Evolutionary conservation across 2,888 invertebrate genomes (phyloP), one percentile per base, ranked within the genome.

Genomic region (Andrena haemorrhoa): DNA sequence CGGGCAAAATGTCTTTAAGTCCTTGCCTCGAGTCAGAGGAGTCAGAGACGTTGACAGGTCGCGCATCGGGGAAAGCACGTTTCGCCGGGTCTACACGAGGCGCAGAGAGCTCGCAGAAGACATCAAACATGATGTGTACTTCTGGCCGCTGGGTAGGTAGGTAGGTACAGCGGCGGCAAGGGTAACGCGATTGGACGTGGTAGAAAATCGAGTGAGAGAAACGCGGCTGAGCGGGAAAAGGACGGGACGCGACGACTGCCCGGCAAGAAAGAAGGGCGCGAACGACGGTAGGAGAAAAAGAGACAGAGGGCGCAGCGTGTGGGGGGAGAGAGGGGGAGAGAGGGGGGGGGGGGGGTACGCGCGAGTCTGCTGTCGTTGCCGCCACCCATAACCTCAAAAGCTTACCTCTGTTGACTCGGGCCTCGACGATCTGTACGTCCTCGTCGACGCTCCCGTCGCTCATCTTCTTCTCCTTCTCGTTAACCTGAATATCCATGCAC

Each of bases 401-500:
- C 91, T 88, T 84, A 94, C 93, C 91, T 91, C 89, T 91, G 70
- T 90, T 91, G 74, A 93, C 85, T 85, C 88, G 90, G 69, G 90
- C 92, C 82, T 92, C 91, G 82, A 94, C 91, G 85, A 94, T 93
- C 85, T 93, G 91, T 79, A 94, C 92, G 85, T 94, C 94, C 66
- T 93, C 93, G 86, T 94, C 93, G 89, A 88, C 84, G 84, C 84
- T 90, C 89, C 89, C 91, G 89, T 93, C 93, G 80, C 89, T 92
- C 93, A 93, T 94, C 90, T 90, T 92, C 89, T 90, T 90, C 88
- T 92, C 91, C 89, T 90, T 92, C 89, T 93, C 92, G 90, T 90
- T 92, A 91, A 90, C 88, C 89, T 91, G 93, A 88, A 93, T 89
- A 89, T 93, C 93, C 93, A 93, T 93, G 89, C 93, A 93, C 93